Conservation (phyloP, 2,888 invertebrate species). For the Geophilus truncorum region DNA sequence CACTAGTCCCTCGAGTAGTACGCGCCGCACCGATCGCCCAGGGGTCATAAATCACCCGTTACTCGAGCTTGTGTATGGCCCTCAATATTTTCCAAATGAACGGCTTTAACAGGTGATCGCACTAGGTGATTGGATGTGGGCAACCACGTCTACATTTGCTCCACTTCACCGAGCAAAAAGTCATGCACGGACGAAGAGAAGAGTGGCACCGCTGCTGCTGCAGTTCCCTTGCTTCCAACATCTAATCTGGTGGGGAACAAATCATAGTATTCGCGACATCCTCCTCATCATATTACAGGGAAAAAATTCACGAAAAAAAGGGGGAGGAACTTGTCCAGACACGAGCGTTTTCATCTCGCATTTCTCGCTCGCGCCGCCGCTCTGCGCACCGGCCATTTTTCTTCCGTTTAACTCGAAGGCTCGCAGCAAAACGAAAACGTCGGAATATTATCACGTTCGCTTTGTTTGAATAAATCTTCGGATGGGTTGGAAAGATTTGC, state of each 20-base stretch:
- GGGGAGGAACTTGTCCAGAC: neutral
- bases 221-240: neutral
- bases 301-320: neutral
- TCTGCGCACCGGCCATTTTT: neutral
- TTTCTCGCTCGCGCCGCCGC: neutral
- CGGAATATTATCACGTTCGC: conserved; percentile 8
- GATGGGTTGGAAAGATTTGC: neutral
- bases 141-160: conserved; percentile 29
- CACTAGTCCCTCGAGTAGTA: conserved; percentile 1
- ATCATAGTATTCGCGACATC: conserved; percentile 25
- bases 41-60: conserved; percentile 31
- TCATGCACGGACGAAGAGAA: conserved; percentile 31
- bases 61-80: conserved; percentile 27
- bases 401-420: neutral
- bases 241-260: conserved; percentile 27
- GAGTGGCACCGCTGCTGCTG: neutral
- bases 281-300: neutral
- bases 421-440: neutral
- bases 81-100: conserved; percentile 34
- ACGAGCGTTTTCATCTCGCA: neutral
- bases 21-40: conserved; percentile 2
- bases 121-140: conserved; percentile 32
- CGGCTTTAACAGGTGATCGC: conserved; percentile 34
- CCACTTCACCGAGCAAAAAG: conserved; percentile 30
- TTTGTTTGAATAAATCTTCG: neutral